phyloP scores from a whole-genome alignment of 2,797 vertebrate genomes.

The Bradypodion ventrale region DNA sequence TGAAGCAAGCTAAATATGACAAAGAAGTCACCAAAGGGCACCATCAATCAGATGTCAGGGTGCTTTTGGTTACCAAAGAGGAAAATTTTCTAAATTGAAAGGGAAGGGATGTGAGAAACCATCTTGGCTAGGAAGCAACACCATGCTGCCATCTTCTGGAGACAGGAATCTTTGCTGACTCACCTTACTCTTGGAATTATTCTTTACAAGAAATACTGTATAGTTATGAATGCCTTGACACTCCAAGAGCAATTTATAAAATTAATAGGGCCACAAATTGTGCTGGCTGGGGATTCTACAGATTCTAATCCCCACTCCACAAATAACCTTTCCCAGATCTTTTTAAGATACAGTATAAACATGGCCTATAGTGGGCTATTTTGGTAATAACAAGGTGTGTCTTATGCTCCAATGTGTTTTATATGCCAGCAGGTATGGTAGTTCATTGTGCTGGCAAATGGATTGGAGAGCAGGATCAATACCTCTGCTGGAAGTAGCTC shows the following conservation, averaged over 20 bases:
- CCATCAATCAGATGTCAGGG: background rate
- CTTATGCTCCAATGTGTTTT: too few species aligned
- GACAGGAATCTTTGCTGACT: accelerated
- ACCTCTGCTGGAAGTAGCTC: background rate
- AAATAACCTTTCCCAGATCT: background rate
- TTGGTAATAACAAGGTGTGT: too few species aligned
- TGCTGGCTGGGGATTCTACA: background rate
- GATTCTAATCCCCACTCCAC: too few species aligned
- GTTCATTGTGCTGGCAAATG: background rate
- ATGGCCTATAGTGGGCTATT: too few species aligned
- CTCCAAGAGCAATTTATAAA: background rate
- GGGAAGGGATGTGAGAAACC: background rate
- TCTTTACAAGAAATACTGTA: background rate
- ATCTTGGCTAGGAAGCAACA: background rate
- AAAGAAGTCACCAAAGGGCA: background rate
- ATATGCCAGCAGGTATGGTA: background rate
- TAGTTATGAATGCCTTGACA: background rate
- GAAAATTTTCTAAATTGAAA: background rate
- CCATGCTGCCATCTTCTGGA: conserved; percentile 69
- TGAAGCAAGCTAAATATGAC: background rate
- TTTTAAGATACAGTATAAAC: background rate
- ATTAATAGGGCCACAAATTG: too few species aligned
- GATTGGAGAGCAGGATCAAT: background rate
- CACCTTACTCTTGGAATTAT: accelerated
- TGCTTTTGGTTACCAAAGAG: background rate